These are phyloP conservation scores for Polydesmus complanatus DNA, from an alignment of 2,888 invertebrate species.

Conservation along the genomic window DNA sequence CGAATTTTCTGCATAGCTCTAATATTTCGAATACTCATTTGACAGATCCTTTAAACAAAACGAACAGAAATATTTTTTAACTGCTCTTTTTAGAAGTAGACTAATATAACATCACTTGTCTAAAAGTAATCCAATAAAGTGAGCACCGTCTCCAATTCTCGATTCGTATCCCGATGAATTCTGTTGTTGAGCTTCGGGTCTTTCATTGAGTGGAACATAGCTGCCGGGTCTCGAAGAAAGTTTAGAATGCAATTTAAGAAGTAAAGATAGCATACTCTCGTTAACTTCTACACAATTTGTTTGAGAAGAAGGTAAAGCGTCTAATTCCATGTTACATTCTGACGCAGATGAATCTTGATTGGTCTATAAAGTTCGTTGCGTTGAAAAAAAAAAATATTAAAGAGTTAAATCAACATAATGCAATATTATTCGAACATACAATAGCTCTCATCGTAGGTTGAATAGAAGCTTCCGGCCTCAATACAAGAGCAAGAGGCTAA, in stretches of 20 bases:
- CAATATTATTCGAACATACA: background rate
- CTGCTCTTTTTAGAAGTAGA: background rate
- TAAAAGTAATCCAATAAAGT: constrained; percentile 67
- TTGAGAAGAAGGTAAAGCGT: constrained; percentile 12
- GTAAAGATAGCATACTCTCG: constrained; percentile 68
- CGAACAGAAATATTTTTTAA: background rate
- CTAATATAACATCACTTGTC: constrained; percentile 37
- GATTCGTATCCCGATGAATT: constrained; percentile 18
- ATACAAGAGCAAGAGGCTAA: background rate
- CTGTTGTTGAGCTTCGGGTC: constrained; percentile 7
- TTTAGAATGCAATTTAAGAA: constrained; percentile 80
- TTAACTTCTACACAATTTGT: constrained; percentile 23
- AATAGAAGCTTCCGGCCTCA: background rate
- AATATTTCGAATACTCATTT: constrained; percentile 12
- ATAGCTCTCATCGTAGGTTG: background rate
- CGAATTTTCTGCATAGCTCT: constrained; percentile 51
- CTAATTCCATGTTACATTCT: constrained; percentile 1
- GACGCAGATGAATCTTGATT: background rate
- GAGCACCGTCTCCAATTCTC: constrained; percentile 69
- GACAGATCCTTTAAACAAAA: constrained; percentile 9
- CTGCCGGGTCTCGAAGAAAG: constrained; percentile 67
- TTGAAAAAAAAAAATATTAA: too few species aligned
- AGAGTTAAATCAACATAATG: too few species aligned
- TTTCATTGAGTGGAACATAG: constrained; percentile 38
- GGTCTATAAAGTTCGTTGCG: too few species aligned